Percentiles rank a stretch among this genome's conserved stretches.
phyloP scores from a whole-genome alignment of 2,888 invertebrate species.

The Camptogramma bilineatum region DNA sequence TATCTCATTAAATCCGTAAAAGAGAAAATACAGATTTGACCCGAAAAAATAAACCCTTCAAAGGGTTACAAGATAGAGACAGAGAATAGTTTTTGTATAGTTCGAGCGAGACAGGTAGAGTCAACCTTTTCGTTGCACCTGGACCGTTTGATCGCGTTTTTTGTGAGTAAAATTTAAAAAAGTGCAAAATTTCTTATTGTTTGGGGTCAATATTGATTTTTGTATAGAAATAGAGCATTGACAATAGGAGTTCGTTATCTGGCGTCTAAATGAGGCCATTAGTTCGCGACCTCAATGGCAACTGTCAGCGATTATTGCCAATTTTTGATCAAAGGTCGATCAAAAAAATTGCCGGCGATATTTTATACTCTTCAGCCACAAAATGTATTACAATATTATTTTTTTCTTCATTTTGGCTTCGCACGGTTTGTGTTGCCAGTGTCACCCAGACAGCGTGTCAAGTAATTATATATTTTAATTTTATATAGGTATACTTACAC shows the following conservation, averaged over 20 bases:
- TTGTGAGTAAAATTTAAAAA: conserved; percentile 77
- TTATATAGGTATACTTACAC: too few species aligned
- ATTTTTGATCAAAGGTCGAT: conserved; percentile 20
- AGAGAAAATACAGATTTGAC: conserved; percentile 81
- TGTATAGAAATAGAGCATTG: conserved; percentile 60
- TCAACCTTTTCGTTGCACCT: conserved; percentile 82
- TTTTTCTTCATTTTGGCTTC: too few species aligned
- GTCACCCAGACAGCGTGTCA: too few species aligned
- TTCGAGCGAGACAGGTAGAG: conserved; percentile 54
- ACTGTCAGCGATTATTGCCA: conserved; percentile 47
- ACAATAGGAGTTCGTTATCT: conserved; percentile 81
- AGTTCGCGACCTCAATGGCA: conserved; percentile 59
- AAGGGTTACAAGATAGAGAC: conserved; percentile 75
- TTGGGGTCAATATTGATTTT: conserved; percentile 82
- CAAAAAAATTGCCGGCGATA: conserved; percentile 15
- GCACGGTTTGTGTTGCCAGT: too few species aligned
- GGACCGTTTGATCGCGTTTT: conserved; percentile 65
- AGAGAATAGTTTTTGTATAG: conserved; percentile 37
- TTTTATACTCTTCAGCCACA: neutral
- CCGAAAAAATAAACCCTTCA: conserved; percentile 77
- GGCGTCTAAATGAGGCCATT: conserved; percentile 70
- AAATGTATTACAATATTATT: too few species aligned
- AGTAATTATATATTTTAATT: too few species aligned
- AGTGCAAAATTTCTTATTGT: conserved; percentile 80
- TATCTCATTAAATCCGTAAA: conserved; percentile 80